Conservation (phyloP, 2,888 invertebrate genomes). For the Tachina fera region DNA sequence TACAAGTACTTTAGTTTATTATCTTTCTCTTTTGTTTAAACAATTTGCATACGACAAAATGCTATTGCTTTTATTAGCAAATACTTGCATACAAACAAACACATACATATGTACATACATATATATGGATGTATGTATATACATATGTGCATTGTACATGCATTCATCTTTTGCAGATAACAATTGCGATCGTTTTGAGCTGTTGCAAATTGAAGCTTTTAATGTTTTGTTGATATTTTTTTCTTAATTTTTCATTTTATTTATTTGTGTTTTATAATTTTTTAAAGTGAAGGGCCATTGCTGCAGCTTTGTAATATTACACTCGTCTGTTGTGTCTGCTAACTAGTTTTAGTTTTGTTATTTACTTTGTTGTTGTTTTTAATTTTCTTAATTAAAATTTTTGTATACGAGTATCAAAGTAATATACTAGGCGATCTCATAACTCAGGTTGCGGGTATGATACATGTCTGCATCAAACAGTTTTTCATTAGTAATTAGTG, state of each 20-base stretch:
- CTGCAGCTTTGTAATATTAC: constrained; percentile 10
- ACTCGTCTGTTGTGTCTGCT: constrained; percentile 35
- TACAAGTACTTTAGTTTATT: constrained; percentile 17
- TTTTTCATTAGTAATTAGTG: too few species aligned
- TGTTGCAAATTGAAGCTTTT: constrained; percentile 58
- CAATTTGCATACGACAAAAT: constrained; percentile 62
- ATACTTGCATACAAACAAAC: constrained; percentile 20
- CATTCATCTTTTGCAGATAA: constrained; percentile 22
- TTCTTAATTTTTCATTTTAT: constrained; percentile 22
- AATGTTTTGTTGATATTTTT: constrained; percentile 45
- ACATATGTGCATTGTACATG: too few species aligned
- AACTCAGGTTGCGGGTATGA: too few species aligned
- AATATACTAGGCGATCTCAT: constrained; percentile 54
- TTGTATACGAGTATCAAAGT: constrained; percentile 38
- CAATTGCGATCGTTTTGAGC: constrained; percentile 44
- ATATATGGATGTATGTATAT: too few species aligned
- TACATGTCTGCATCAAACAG: too few species aligned
- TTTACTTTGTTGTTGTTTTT: neutral
- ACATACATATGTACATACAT: too few species aligned
- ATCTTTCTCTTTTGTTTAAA: constrained; percentile 42
- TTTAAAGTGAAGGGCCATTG: constrained; percentile 63
- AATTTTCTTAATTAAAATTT: constrained; percentile 14
- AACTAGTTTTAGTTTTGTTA: constrained; percentile 6
- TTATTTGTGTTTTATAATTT: constrained; percentile 39
- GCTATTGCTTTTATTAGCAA: constrained; percentile 33